These are phyloP conservation scores for Cataglyphis cursor DNA, from an alignment of 2,888 invertebrate species.

Conservation along the genomic window DNA sequence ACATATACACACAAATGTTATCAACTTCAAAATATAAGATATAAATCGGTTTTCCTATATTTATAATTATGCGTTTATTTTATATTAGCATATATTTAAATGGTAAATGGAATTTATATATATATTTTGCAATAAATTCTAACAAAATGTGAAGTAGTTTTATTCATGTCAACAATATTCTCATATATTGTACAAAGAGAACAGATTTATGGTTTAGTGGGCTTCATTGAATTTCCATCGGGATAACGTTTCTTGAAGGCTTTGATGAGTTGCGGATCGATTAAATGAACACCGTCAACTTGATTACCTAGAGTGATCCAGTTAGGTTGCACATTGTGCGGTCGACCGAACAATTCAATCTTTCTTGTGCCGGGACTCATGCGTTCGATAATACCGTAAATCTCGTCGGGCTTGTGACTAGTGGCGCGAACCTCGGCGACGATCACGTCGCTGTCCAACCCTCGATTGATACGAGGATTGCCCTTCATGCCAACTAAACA, in stretches of 20 bases:
- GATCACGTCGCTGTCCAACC: slow-evolving; percentile 98
- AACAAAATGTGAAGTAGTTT: slow-evolving; percentile 5
- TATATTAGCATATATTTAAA: slow-evolving; percentile 44
- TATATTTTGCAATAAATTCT: slow-evolving; percentile 43
- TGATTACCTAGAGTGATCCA: slow-evolving; percentile 99
- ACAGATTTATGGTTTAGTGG: slow-evolving; percentile 80
- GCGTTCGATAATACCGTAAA: slow-evolving; percentile 98
- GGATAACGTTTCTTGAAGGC: slow-evolving; percentile 97
- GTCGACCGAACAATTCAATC: slow-evolving; percentile 98
- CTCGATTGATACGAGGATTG: slow-evolving; percentile 95
- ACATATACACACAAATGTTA: slow-evolving; percentile 57
- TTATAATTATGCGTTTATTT: slow-evolving; percentile 49
- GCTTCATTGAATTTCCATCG: slow-evolving; percentile 92
- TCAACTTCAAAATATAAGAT: slow-evolving; percentile 35
- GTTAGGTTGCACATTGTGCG: slow-evolving; percentile 99
- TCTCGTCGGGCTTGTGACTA: slow-evolving; percentile 99
- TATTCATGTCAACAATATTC: not conserved
- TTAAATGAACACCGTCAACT: slow-evolving; percentile 96
- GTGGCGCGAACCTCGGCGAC: slow-evolving; percentile 99
- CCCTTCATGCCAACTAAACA: slow-evolving; percentile 99
- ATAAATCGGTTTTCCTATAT: slow-evolving; percentile 33
- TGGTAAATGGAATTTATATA: slow-evolving; percentile 38
- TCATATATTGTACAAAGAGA: not conserved
- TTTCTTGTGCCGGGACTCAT: slow-evolving; percentile 98
- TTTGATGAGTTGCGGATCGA: slow-evolving; percentile 96